Conservation (phyloP, 92 coral and sea anemone genomes). For the Galaxea fascicularis region DNA sequence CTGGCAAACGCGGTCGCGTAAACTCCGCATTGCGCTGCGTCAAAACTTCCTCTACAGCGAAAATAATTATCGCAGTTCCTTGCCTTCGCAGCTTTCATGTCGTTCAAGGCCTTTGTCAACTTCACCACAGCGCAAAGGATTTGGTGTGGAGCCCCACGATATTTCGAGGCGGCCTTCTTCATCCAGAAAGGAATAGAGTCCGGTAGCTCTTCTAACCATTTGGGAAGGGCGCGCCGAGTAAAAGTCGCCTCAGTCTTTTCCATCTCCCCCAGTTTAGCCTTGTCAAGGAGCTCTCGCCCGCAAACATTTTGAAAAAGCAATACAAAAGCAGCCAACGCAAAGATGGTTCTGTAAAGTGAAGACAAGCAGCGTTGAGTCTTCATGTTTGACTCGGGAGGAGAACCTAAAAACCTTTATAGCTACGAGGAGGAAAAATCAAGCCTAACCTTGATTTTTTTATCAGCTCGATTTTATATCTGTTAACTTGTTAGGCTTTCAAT, state of each 20-base stretch:
- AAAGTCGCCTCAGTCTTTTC: neutral
- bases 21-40: conserved; percentile 55
- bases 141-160: conserved; percentile 28
- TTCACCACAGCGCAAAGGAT: conserved; percentile 29
- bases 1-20: conserved; percentile 49
- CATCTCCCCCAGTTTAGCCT: neutral
- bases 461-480: conserved; percentile 5
- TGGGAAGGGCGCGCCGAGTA: conserved; percentile 1
- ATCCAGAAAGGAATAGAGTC: conserved; percentile 22
- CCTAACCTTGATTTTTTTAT: too few relatives aligned
- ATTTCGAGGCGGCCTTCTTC: conserved; percentile 13
- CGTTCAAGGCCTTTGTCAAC: conserved; percentile 42
- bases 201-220: conserved; percentile 16
- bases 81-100: conserved; percentile 23
- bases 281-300: neutral
- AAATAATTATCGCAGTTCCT: conserved; percentile 62
- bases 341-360: neutral
- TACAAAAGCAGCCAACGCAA: neutral
- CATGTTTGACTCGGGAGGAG: neutral
- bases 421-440: too few relatives aligned
- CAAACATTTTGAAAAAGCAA: neutral
- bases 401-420: neutral
- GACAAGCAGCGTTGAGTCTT: neutral
- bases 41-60: conserved; percentile 54
- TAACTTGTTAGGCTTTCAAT: neutral